Conservation (phyloP, 1,140 invertebrate genomes). For the Marisa cornuarietis region DNA sequence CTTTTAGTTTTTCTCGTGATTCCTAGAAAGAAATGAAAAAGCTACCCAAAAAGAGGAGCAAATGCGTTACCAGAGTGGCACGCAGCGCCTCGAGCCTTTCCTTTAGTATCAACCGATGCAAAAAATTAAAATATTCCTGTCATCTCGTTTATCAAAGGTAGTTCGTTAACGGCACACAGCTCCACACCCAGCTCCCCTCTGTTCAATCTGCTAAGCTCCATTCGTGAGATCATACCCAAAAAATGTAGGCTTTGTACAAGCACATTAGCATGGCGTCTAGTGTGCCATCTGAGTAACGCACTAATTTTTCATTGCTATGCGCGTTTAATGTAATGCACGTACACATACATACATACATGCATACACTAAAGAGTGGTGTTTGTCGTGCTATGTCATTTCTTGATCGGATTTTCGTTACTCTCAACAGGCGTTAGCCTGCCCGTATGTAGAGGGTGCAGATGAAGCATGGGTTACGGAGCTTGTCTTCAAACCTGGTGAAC, state of each 20-base stretch:
- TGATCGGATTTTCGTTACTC: neutral
- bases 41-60: too few species aligned
- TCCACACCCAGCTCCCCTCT: neutral
- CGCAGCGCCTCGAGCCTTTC: too few species aligned
- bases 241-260: neutral
- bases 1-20: too few species aligned
- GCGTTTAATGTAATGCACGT: too few species aligned
- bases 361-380: neutral
- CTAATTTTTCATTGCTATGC: neutral
- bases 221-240: neutral
- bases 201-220: neutral
- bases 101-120: too few species aligned
- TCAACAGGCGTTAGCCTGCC: constrained; percentile 52
- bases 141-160: too few species aligned
- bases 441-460: constrained; percentile 57
- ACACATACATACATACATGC: neutral
- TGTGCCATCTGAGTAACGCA: too few species aligned
- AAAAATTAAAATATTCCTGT: too few species aligned
- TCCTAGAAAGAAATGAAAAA: too few species aligned
- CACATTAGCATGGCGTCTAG: neutral
- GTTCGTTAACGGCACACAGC: too few species aligned
- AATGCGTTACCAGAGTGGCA: too few species aligned
- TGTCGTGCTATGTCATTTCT: too few species aligned
- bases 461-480: constrained; percentile 54
- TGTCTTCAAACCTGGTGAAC: constrained; percentile 57